A percentile compares a stretch with the other conserved stretches of the same genome.
phyloP scores from a whole-genome alignment of 1,140 invertebrate species.

The Bombus terrestris region DNA sequence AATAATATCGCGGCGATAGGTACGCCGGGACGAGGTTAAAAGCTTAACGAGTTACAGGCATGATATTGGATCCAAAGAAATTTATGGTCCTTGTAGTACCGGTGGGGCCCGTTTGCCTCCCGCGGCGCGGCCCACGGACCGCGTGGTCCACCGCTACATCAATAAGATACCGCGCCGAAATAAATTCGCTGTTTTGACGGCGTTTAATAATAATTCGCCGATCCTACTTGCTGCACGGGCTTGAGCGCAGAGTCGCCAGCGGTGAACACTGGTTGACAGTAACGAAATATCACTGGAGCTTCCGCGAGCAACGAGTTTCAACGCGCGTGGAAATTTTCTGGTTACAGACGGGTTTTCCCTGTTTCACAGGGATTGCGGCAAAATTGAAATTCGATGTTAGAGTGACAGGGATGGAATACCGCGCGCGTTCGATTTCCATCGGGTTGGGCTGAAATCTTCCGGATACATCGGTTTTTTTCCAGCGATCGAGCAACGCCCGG shows the following conservation, averaged over 20 bases:
- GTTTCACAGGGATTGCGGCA: not conserved
- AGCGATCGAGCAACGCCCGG: not conserved
- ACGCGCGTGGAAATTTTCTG: slow-evolving; percentile 8
- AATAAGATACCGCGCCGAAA: slow-evolving; percentile 79
- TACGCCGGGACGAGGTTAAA: slow-evolving; percentile 72
- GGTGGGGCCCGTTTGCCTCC: slow-evolving; percentile 69
- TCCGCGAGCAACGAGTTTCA: not conserved
- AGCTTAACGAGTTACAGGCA: slow-evolving; percentile 79
- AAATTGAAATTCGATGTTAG: slow-evolving; percentile 22
- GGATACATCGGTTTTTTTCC: not conserved
- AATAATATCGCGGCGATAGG: slow-evolving; percentile 74
- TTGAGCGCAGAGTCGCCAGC: not conserved
- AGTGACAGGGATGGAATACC: not conserved
- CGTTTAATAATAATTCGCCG: slow-evolving; percentile 80
- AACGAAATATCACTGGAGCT: slow-evolving; percentile 33
- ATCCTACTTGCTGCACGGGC: slow-evolving; percentile 55
- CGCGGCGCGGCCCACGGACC: slow-evolving; percentile 74
- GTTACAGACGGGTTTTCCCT: not conserved
- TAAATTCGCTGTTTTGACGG: slow-evolving; percentile 80
- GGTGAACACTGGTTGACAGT: not conserved
- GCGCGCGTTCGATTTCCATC: not conserved
- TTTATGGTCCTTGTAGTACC: slow-evolving; percentile 77
- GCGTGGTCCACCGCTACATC: slow-evolving; percentile 73
- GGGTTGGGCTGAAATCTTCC: not conserved
- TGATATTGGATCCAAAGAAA: slow-evolving; percentile 79